Evolutionary conservation across 2,113 vertebrate species (phyloP), one percentile per base, ranked within the genome.

Genomic region (Camelus bactrianus): DNA sequence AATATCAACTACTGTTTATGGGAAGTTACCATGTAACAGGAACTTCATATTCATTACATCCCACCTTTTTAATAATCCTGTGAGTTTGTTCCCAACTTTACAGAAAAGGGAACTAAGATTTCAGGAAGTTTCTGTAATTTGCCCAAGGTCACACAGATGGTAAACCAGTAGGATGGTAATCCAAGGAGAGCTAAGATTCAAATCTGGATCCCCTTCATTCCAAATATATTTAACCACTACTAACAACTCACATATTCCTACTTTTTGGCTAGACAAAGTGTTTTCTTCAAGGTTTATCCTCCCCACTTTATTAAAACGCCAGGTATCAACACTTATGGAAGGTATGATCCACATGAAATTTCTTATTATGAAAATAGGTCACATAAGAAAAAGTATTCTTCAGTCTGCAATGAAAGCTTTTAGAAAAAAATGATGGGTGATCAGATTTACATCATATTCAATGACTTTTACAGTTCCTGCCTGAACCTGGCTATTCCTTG

Each of bases 361-460:
- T 64, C 46, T 50, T 58, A 69, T 72, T 89, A 95, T 26, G 26
- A 96, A 90, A 77, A 69, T 4, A 91, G 54, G 30, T 72, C 48
- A 97, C 13, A 72, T 35, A 60, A 80, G 35, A 56, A 80, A 89
- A 89, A 52, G 6, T 17, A 85, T 70, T 91, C 38, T 91, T 65
- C 35, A 65, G 32, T 70, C 20, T 76, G 52, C 10, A 88, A 32
- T 75, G 46, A 72, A 84, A 38, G 46, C 50, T 62, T 91, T 77
- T 5, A 54, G 38, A 7, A 6, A 54, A 67, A 84, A 80, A 76
- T 16, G 26, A 42, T 5, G 10, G 35, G 10, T 60, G 12, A 52
- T 60, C 19, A 60, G 8, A 56, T 38, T 65, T 93, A 38, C 22
- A n/a, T 60, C n/a, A 93, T 77, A 84, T 14, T 20, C 12, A 42